Percentiles rank a stretch among this genome's conserved stretches.
phyloP scores from a whole-genome alignment of 2,888 invertebrate genomes.

The Crossocerus cetratus region DNA sequence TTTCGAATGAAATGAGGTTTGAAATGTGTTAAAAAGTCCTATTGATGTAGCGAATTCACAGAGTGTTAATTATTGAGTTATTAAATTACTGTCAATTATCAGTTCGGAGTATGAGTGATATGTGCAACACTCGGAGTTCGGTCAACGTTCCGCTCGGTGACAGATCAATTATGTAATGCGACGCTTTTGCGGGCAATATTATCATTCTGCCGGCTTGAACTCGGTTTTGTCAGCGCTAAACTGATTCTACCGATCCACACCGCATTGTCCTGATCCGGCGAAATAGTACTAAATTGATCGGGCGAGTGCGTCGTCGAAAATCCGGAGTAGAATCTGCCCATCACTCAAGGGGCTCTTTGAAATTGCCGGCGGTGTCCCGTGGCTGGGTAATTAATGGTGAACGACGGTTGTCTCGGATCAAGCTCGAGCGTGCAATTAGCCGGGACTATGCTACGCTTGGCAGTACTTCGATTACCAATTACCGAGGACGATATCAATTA shows the following conservation, averaged over 20 bases:
- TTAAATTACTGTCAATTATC: too few relatives aligned
- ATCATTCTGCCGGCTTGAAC: too few relatives aligned
- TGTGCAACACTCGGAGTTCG: too few relatives aligned
- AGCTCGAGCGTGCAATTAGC: slow-evolving; percentile 23
- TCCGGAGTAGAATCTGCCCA: background rate
- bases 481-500: background rate
- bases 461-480: slow-evolving; percentile 25
- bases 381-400: slow-evolving; percentile 5
- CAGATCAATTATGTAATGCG: slow-evolving; percentile 19
- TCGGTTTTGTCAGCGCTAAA: too few relatives aligned
- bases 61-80: background rate
- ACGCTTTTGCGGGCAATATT: background rate
- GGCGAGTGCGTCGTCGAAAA: background rate
- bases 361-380: background rate
- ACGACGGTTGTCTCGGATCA: background rate
- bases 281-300: slow-evolving; percentile 1
- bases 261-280: background rate
- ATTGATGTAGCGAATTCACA: background rate
- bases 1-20: too few relatives aligned
- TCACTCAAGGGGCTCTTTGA: background rate
- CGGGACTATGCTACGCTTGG: slow-evolving; percentile 13
- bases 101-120: too few relatives aligned
- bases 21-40: too few relatives aligned
- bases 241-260: slow-evolving; percentile 3
- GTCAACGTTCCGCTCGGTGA: slow-evolving; percentile 7